Percentiles rank a stretch among this genome's conserved stretches.
phyloP scores from a whole-genome alignment of 2,797 vertebrate genomes.

The Malacoraja senta region DNA sequence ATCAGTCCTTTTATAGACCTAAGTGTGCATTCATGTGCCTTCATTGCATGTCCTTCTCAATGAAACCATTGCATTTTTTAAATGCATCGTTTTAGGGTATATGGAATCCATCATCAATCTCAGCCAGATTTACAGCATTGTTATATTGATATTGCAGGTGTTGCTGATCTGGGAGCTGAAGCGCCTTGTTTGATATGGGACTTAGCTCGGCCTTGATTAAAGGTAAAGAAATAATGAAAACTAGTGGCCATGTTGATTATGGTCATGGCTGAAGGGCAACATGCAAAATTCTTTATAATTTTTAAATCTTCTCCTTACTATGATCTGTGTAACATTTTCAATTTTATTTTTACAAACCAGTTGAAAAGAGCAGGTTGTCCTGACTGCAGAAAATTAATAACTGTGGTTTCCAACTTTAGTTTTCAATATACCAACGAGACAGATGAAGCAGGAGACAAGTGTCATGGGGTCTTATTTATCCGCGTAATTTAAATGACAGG shows the following conservation, averaged over 20 bases:
- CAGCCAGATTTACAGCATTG: not conserved
- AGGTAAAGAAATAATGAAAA: not conserved
- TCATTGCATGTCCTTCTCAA: not conserved
- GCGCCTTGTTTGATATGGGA: not conserved
- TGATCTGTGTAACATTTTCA: not conserved
- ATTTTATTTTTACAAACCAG: not conserved
- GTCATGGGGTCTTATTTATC: too few species aligned
- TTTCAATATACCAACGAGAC: not conserved
- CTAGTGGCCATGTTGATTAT: not conserved
- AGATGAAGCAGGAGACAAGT: not conserved
- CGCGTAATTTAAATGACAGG: too few species aligned
- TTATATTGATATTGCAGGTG: not conserved
- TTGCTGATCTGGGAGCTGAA: not conserved
- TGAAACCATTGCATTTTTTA: not conserved
- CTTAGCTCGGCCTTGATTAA: not conserved
- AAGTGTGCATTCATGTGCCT: not conserved
- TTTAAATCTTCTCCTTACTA: not conserved
- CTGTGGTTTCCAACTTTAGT: not conserved
- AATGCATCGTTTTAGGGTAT: not conserved
- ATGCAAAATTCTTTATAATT: not conserved
- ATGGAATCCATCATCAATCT: not conserved
- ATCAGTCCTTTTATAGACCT: not conserved
- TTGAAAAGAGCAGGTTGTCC: not conserved
- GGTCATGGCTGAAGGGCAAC: not conserved
- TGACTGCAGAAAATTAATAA: not conserved